These are phyloP conservation scores for Protophormia terraenovae DNA, from an alignment of 2,888 invertebrate species.

Conservation along the genomic window DNA sequence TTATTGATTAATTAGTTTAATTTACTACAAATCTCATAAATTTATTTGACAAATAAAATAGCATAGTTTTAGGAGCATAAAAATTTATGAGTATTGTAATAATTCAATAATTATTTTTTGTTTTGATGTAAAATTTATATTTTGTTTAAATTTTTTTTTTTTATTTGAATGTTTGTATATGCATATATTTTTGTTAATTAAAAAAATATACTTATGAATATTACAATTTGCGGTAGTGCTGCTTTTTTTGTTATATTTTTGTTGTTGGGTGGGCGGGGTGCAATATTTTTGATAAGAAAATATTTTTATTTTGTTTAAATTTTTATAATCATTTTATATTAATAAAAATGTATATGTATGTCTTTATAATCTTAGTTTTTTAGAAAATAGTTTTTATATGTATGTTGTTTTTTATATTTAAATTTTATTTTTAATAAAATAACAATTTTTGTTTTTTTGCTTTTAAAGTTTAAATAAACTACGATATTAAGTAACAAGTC, in stretches of 20 bases:
- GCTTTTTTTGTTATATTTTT: constrained; percentile 49
- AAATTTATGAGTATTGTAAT: not conserved
- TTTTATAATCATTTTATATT: not conserved
- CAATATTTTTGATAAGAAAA: constrained; percentile 57
- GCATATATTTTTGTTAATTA: not conserved
- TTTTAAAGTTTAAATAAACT: constrained; percentile 42
- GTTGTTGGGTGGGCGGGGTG: constrained; percentile 65
- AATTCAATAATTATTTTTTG: not conserved
- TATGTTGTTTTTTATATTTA: constrained; percentile 5
- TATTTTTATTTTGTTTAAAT: constrained; percentile 3
- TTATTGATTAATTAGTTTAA: not conserved
- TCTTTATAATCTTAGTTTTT: not conserved
- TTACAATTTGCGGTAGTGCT: constrained; percentile 65
- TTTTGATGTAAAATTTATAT: constrained; percentile 11
- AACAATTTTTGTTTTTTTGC: constrained; percentile 21
- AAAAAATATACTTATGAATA: not conserved
- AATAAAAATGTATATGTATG: constrained; percentile 21
- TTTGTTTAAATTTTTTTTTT: not conserved
- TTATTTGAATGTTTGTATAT: constrained; percentile 18
- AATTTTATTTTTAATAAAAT: constrained; percentile 11
- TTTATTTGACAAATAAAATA: not conserved
- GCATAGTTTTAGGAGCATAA: not conserved
- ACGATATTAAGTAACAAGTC: constrained; percentile 63
- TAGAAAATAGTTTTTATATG: constrained; percentile 12
- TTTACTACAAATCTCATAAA: not conserved